These are phyloP conservation scores for Tauraco erythrolophus DNA, from an alignment of 2,113 vertebrate species.

Conservation along the genomic window DNA sequence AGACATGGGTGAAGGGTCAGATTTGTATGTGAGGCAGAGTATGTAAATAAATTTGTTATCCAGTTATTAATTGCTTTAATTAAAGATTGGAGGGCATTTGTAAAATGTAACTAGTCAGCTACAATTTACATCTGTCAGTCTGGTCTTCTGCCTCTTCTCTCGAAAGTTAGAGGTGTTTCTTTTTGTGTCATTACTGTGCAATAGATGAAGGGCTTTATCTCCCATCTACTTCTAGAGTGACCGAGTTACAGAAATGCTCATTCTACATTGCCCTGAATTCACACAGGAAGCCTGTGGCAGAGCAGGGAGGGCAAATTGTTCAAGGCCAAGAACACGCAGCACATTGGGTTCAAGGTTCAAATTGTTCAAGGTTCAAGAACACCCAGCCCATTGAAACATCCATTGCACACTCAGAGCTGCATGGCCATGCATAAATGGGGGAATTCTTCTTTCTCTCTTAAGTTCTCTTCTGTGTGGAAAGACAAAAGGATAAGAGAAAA, in stretches of 20 bases:
- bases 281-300: background rate
- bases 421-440: background rate
- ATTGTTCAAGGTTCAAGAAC: background rate
- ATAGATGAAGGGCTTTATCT: background rate
- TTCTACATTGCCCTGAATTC: background rate
- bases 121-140: background rate
- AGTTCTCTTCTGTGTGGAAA: background rate
- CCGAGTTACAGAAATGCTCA: background rate
- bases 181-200: background rate
- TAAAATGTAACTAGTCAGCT: background rate
- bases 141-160: background rate
- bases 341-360: no score
- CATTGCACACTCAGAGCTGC: background rate
- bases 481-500: background rate
- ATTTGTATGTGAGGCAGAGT: background rate
- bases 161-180: background rate
- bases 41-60: background rate
- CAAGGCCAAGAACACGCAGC: background rate
- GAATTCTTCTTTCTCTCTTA: background rate
- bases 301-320: background rate
- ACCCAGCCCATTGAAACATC: background rate
- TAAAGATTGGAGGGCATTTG: background rate
- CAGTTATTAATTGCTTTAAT: background rate
- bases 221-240: background rate
- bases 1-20: background rate